These are phyloP conservation scores for Carapus acus DNA, from an alignment of 2,797 vertebrate genomes.

Conservation along the genomic window DNA sequence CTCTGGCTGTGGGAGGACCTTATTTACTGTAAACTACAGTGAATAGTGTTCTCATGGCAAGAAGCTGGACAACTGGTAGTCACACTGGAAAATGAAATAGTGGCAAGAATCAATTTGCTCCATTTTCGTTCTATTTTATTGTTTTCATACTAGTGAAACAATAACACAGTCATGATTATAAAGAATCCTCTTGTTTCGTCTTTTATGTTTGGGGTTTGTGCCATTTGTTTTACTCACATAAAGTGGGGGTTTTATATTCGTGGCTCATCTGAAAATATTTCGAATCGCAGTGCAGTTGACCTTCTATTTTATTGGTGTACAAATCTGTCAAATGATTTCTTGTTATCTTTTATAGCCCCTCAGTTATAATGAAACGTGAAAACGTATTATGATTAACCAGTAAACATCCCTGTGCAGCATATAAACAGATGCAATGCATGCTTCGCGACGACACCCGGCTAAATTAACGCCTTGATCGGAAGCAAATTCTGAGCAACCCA, in stretches of 20 bases:
- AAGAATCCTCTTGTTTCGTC: background rate
- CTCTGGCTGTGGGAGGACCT: no score
- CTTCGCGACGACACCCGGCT: no score
- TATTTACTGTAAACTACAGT: no score
- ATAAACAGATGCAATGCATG: no score
- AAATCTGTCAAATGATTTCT: conserved; percentile 38
- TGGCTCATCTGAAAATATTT: conserved; percentile 38
- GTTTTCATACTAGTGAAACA: conserved; percentile 8
- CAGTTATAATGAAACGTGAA: conserved; percentile 22
- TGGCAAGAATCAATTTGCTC: no score
- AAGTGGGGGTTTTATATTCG: conserved; percentile 43
- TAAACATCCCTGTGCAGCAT: background rate
- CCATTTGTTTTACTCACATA: conserved; percentile 35
- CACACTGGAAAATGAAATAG: no score
- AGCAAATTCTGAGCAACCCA: no score
- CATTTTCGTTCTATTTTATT: conserved; percentile 6
- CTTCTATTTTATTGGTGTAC: conserved; percentile 54
- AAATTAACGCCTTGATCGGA: no score
- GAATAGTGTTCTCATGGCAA: no score
- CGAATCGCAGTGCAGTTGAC: conserved; percentile 43
- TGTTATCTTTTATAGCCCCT: conserved; percentile 27
- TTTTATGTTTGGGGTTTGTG: background rate
- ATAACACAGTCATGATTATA: no score
- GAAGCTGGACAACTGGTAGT: no score
- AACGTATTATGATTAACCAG: background rate